These are phyloP conservation scores for Rutpela maculata DNA, from an alignment of 2,888 invertebrate genomes.

Conservation along the genomic window DNA sequence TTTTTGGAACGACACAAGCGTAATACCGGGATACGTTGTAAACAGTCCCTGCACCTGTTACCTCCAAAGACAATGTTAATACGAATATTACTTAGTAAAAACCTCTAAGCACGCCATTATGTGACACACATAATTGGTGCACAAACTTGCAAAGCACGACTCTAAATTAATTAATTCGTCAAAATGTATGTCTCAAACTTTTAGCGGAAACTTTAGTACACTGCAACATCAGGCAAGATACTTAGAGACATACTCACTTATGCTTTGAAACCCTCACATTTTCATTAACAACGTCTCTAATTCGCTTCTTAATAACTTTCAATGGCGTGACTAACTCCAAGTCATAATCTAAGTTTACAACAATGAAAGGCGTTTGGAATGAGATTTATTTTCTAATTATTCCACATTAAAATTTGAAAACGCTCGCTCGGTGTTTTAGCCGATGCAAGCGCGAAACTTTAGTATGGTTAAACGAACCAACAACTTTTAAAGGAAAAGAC, in stretches of 20 bases:
- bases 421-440: background rate
- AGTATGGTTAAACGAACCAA: background rate
- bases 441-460: background rate
- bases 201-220: background rate
- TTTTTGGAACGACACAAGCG: too few relatives aligned
- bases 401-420: background rate
- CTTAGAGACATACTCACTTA: constrained; percentile 1
- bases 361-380: background rate
- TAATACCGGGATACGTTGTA: too few relatives aligned
- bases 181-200: constrained; percentile 1
- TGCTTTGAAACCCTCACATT: background rate
- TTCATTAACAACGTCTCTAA: background rate
- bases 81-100: background rate
- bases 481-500: background rate
- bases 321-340: background rate
- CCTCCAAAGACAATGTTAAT: too few relatives aligned
- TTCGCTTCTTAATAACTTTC: background rate
- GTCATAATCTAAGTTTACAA: background rate
- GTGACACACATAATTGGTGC: background rate
- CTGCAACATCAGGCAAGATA: background rate
- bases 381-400: background rate
- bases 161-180: constrained; percentile 1
- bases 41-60: too few relatives aligned
- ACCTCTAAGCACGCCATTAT: background rate
- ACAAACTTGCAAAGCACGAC: background rate